Conservation (phyloP, 92 coral and sea anemone species). For the Porites cylindrica region DNA sequence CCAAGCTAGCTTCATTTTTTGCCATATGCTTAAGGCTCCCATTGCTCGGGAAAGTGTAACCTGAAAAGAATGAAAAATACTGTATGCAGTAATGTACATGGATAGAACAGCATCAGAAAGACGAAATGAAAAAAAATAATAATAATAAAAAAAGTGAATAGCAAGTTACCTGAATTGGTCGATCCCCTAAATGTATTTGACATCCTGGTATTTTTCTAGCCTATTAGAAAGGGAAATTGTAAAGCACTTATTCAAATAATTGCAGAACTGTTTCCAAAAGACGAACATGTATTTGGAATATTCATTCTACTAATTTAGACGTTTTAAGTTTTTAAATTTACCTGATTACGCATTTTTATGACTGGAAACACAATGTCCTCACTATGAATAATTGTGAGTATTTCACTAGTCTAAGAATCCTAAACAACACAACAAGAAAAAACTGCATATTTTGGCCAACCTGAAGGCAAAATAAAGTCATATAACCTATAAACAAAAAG, state of each 20-base stretch:
- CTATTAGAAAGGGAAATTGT: constrained; percentile 42
- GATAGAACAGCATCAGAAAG: not conserved
- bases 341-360: too few species aligned
- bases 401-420: too few species aligned
- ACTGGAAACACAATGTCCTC: too few species aligned
- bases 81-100: not conserved
- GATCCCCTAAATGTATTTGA: constrained; percentile 92
- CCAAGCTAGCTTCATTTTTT: constrained; percentile 94
- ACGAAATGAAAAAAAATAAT: not conserved
- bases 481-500: too few species aligned
- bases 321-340: too few species aligned
- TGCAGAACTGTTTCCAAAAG: not conserved
- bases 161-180: constrained; percentile 93
- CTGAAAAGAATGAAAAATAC: constrained; percentile 17
- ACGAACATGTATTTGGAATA: too few species aligned
- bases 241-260: not conserved
- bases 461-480: too few species aligned
- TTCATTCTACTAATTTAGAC: too few species aligned
- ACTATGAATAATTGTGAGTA: too few species aligned
- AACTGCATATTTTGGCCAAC: too few species aligned
- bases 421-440: too few species aligned
- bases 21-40: constrained; percentile 96
- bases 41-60: constrained; percentile 95
- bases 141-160: not conserved
- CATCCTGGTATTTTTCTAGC: constrained; percentile 91